phyloP scores from a whole-genome alignment of 2,888 invertebrate species.

The Congeria kusceri region DNA sequence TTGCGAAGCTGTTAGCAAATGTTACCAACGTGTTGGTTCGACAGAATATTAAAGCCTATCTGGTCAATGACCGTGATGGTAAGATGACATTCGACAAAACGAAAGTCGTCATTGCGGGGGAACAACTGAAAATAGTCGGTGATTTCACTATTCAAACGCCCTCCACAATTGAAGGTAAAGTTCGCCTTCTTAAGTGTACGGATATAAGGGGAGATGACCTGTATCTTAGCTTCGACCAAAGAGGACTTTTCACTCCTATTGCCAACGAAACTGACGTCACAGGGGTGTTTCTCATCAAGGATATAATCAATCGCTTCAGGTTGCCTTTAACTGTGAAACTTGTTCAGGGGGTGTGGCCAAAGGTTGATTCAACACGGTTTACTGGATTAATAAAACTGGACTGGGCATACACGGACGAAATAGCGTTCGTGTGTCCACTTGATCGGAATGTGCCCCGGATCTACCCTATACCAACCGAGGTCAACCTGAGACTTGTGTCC shows the following conservation, averaged over 20 bases:
- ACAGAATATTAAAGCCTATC: constrained; percentile 85
- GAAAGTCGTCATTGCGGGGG: constrained; percentile 79
- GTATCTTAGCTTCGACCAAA: constrained; percentile 93
- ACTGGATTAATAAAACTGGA: constrained; percentile 82
- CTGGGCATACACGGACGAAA: constrained; percentile 83
- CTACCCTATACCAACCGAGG: constrained; percentile 93
- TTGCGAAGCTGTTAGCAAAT: constrained; percentile 87
- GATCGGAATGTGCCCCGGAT: constrained; percentile 86
- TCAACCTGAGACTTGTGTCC: constrained; percentile 91
- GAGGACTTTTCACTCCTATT: constrained; percentile 95
- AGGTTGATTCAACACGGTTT: constrained; percentile 85
- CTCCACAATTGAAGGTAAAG: constrained; percentile 63
- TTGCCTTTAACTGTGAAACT: constrained; percentile 96
- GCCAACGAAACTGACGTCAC: constrained; percentile 97
- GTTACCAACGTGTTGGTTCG: constrained; percentile 89
- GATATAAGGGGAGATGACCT: constrained; percentile 94
- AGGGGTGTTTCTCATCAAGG: constrained; percentile 96
- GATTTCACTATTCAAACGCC: constrained; percentile 73
- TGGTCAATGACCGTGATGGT: constrained; percentile 74
- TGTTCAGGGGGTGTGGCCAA: constrained; percentile 95
- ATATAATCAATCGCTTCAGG: constrained; percentile 92
- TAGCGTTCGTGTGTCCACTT: constrained; percentile 82
- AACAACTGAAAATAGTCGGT: constrained; percentile 81
- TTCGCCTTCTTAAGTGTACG: constrained; percentile 92
- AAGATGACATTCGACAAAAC: constrained; percentile 78